A percentile compares a stretch with the other conserved stretches of the same genome.
Evolutionary conservation across 1,140 invertebrate genomes (phyloP).

Genomic region (Tetragnatha versicolor): DNA sequence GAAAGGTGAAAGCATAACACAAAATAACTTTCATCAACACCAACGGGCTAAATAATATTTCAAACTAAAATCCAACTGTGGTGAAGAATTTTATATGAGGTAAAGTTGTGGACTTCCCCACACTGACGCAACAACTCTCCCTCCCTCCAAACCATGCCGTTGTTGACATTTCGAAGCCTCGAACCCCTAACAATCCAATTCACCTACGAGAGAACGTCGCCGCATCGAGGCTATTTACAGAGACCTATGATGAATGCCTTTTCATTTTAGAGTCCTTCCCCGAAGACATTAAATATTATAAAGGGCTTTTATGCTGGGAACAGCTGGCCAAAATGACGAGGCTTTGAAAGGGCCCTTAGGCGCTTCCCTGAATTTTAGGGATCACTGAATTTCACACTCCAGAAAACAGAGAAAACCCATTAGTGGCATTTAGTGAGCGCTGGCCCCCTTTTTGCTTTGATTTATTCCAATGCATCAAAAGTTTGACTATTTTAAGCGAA

Average conservation of each 20-base stretch:
- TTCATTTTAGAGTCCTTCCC: constrained; percentile 35
- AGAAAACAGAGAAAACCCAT: constrained; percentile 48
- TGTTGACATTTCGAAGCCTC: too few relatives aligned
- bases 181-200: too few relatives aligned
- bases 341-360: constrained; percentile 42
- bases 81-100: too few relatives aligned
- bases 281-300: constrained; percentile 52
- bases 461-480: constrained; percentile 48
- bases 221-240: too few relatives aligned
- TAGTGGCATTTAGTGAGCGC: constrained; percentile 40
- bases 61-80: too few relatives aligned
- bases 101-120: too few relatives aligned
- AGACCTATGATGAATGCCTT: constrained; percentile 28
- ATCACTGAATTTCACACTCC: constrained; percentile 49
- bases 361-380: constrained; percentile 37
- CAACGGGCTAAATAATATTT: too few relatives aligned
- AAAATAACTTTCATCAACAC: too few relatives aligned
- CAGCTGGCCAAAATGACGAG: constrained; percentile 50
- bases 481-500: constrained; percentile 38
- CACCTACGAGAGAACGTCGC: too few relatives aligned
- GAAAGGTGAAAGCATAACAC: too few relatives aligned
- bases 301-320: constrained; percentile 41
- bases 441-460: constrained; percentile 43
- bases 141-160: too few relatives aligned
- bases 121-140: too few relatives aligned